Base-by-base conservation (phyloP, 2,888 invertebrate genomes). In the Drosophila picticornis region DNA sequence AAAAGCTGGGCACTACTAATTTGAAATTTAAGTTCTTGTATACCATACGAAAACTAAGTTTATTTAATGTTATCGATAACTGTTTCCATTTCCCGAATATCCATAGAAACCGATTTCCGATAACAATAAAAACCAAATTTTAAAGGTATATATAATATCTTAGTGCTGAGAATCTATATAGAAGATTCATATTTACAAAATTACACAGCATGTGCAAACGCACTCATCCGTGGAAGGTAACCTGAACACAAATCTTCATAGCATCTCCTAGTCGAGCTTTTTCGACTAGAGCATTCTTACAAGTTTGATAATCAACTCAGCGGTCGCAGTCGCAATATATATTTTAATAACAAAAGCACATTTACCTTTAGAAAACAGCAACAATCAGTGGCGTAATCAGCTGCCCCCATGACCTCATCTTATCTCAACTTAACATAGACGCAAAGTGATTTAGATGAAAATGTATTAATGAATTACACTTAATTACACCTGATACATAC, bases 231-330 rank as follows among this genome's bases (percentile, higher is more conserved):
- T 16, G 4, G 22, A 46, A 46, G 13, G 9, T 13, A 22, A 46
- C 1, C 22, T 16, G 16, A 46, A 46, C 22, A 2, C 22, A 16
- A 22, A 22, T 46, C 46, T 22, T 22, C 4, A 22, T 22, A 22
- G 7, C 7, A 46, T 46, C 22, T 46, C 7, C 4, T 7, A 46
- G 22, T 46, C 46, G 22, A 25, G 46, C 13, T 46, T 22, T 4
- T 22, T 46, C 13, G 22, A 7, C 7, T 46, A n/a, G n/a, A n/a
- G 10, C n/a, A 40, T 10, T 40, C 10, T 2, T 10, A n/a, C 10
- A 10, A 10, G 40, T 68, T 76, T 82, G 64, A 87, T 77, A 88
- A 80, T 88, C 83, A 77, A 65, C 57, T 36, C 53, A 25, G 71
- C 52, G 53, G 25, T 11, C 43, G 43, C 36, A 34, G 62, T 29